Conservation (phyloP, 2,113 vertebrate genomes). For the rabbit (Oryctolagus cuniculus) region DNA sequence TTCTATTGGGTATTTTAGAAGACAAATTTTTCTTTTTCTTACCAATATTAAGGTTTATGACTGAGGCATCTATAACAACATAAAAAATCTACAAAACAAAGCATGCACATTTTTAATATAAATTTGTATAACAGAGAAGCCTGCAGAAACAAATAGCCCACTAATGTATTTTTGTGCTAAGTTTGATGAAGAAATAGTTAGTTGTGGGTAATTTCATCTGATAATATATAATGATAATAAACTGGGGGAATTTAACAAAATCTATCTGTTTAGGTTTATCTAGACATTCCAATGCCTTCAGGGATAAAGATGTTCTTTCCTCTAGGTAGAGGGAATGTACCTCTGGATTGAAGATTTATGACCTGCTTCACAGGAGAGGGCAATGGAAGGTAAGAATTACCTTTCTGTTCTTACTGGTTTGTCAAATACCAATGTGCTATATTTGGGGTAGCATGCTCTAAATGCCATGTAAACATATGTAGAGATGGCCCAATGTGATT, state of each 20-base stretch:
- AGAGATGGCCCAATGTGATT: not conserved
- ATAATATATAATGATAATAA: not conserved
- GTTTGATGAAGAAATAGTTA: not conserved
- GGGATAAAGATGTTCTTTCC: not conserved
- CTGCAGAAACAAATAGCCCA: not conserved
- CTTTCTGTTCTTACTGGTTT: not conserved
- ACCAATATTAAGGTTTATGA: not conserved
- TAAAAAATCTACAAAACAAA: not conserved
- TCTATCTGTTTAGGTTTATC: not conserved
- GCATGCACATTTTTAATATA: not conserved
- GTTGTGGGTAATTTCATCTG: not conserved
- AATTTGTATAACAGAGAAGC: not conserved
- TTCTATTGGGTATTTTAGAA: not conserved
- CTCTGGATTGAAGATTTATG: not conserved
- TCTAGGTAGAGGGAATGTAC: no score
- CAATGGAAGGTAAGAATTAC: not conserved
- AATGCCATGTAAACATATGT: not conserved
- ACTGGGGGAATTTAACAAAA: not conserved
- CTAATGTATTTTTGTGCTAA: not conserved
- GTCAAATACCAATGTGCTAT: not conserved
- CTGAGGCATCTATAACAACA: not conserved
- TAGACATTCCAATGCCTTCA: not conserved
- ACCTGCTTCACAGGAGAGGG: not conserved
- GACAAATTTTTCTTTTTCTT: not conserved
- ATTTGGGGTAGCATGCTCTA: accelerated